These are phyloP conservation scores for Elmis aenea DNA, from an alignment of 2,888 invertebrate species.

Conservation along the genomic window DNA sequence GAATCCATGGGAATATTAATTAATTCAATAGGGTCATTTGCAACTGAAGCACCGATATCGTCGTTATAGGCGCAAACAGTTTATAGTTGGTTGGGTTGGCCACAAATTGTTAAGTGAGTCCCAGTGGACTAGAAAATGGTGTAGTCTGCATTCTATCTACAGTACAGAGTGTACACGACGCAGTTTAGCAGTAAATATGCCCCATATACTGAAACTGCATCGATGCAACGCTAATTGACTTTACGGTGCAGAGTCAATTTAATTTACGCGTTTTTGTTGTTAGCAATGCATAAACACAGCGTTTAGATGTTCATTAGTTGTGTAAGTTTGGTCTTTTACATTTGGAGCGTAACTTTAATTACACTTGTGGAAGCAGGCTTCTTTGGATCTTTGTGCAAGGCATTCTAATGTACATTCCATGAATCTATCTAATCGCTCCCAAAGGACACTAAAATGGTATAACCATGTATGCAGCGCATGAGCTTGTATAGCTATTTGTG, in stretches of 20 bases:
- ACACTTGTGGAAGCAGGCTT: no score
- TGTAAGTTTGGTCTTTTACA: no score
- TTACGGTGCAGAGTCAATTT: no score
- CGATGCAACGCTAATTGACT: conserved; percentile 19
- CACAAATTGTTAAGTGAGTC: conserved; percentile 36
- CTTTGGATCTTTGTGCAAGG: no score
- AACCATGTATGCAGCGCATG: no score
- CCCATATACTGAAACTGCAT: conserved; percentile 11
- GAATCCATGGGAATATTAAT: conserved; percentile 17
- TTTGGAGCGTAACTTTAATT: no score
- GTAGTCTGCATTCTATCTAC: conserved; percentile 28
- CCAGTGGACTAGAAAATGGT: conserved; percentile 34
- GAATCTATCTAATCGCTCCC: conserved; percentile 17
- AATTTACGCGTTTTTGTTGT: no score
- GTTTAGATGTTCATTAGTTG: conserved; percentile 13
- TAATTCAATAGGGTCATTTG: conserved; percentile 22
- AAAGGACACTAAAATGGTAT: no score
- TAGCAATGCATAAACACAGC: no score
- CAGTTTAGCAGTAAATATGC: no score
- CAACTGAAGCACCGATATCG: conserved; percentile 27
- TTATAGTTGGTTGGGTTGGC: conserved; percentile 28
- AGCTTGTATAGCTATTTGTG: no score
- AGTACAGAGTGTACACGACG: conserved; percentile 26
- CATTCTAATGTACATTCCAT: no score
- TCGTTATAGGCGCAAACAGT: conserved; percentile 27